These are phyloP conservation scores for Thalassoma bifasciatum DNA, from an alignment of 2,113 vertebrate genomes.

Conservation along the genomic window DNA sequence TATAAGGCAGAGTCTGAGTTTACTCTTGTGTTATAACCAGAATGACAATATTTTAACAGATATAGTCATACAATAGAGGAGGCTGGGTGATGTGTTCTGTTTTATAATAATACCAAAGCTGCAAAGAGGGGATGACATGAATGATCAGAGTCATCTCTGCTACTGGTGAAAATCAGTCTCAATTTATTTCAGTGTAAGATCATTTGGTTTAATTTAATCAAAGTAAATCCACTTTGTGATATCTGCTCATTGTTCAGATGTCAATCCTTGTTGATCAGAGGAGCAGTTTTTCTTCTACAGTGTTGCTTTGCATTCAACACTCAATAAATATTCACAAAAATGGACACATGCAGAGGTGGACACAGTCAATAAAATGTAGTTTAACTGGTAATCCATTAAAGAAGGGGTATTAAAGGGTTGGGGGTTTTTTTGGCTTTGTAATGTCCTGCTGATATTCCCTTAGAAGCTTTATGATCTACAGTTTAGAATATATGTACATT, in stretches of 20 bases:
- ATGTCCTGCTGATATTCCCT: too few species aligned
- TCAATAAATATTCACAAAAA: too few species aligned
- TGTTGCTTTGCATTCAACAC: too few species aligned
- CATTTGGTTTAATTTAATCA: background rate
- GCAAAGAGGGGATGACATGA: constrained; percentile 49
- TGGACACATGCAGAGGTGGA: too few species aligned
- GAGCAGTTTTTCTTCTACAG: too few species aligned
- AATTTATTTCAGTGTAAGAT: background rate
- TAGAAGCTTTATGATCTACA: too few species aligned
- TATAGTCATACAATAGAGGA: constrained; percentile 37
- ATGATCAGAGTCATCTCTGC: constrained; percentile 21
- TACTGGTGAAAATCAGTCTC: constrained; percentile 14
- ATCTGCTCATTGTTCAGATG: background rate
- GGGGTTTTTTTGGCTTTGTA: too few species aligned
- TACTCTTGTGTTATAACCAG: background rate
- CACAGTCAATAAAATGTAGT: too few species aligned
- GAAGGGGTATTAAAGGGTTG: too few species aligned
- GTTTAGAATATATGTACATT: too few species aligned
- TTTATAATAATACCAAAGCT: constrained; percentile 5
- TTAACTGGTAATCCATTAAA: too few species aligned
- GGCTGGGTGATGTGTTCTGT: constrained; percentile 3
- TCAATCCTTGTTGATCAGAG: too few species aligned
- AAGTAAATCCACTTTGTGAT: background rate
- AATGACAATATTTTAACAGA: constrained; percentile 7
- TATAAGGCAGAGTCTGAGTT: background rate